Percentiles rank a stretch among this genome's conserved stretches.
Evolutionary conservation across 2,888 invertebrate genomes (phyloP).

Genomic region (Drosophila cognata): DNA sequence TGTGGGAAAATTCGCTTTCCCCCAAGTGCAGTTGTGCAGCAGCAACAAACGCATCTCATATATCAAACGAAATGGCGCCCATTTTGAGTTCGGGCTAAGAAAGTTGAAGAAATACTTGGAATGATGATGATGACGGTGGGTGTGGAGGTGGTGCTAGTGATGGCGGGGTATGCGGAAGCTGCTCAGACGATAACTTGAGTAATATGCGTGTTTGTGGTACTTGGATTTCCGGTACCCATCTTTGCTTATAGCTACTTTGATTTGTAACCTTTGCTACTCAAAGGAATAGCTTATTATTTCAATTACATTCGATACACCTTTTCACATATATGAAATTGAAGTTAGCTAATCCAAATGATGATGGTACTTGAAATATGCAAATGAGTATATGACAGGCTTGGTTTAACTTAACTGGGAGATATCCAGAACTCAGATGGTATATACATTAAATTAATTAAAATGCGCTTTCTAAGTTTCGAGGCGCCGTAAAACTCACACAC

Average conservation of each 20-base stretch:
- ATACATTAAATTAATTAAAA: neutral
- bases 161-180: neutral
- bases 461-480: neutral
- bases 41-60: slow-evolving; percentile 70
- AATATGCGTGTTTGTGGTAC: slow-evolving; percentile 32
- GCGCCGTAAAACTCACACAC: neutral
- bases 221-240: slow-evolving; percentile 17
- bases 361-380: neutral
- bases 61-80: slow-evolving; percentile 55
- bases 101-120: slow-evolving; percentile 22
- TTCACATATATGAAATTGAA: neutral
- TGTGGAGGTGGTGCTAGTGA: neutral
- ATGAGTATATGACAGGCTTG: neutral
- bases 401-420: too few species aligned
- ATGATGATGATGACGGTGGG: neutral
- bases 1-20: slow-evolving; percentile 76
- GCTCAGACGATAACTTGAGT: slow-evolving; percentile 21
- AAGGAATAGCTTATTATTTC: neutral
- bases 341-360: neutral
- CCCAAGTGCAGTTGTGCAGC: slow-evolving; percentile 60
- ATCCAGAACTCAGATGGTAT: neutral
- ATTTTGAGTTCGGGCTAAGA: slow-evolving; percentile 29
- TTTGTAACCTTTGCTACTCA: neutral
- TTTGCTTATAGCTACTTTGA: slow-evolving; percentile 1
- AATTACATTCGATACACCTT: neutral